Evolutionary conservation across 2,888 invertebrate genomes (phyloP), one percentile per base, ranked within the genome.

Genomic region (Leuctra nigra): DNA sequence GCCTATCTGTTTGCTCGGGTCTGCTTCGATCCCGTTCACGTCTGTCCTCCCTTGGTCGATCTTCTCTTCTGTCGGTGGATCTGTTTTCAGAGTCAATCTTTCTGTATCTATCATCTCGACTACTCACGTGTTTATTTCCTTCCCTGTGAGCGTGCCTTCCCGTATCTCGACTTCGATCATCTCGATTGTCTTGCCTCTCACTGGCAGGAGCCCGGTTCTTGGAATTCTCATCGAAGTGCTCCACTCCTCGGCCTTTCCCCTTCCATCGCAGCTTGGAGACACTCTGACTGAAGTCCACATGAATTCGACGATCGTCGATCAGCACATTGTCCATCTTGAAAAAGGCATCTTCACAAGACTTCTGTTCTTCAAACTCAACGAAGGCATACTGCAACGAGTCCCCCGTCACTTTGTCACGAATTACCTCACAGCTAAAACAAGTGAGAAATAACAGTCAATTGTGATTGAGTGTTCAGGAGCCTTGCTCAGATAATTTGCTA

Each of bases 261-360:
- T 84, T 78, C 91, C 92, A 95, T 66, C 86, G 86, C 65, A 92
- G 82, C 73, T 96, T 97, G 1, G 98, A 86, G 0, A 99, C 98
- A 50, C 97, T 97, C 71, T 99, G 99, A 62, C 96, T 97, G 75
- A 99, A 99, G 73, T 99, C 99, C 0, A 99, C 99, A 75, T 99
- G 99, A 67, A 99, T 99, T 62, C 99, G 79, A 23, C 99, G 78
- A 70, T 99, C 99, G 74, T 99, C 99, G 66, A 99, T 99, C 4
- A 99, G 76, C 0, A 99, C 98, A 76, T 99, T 99, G 70, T 98
- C 98, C 99, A 99, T 99, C 77, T 99, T 99, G 68, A 99, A 96
- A 73, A 92, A 99, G 1, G 99, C 99, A 65, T 91, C 90, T 75
- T 99, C 99, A 74, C 99, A 99, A 0, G 91, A 81, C 67, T 91